Conservation (phyloP, 2,888 invertebrate species). For the Oscheius onirici region DNA sequence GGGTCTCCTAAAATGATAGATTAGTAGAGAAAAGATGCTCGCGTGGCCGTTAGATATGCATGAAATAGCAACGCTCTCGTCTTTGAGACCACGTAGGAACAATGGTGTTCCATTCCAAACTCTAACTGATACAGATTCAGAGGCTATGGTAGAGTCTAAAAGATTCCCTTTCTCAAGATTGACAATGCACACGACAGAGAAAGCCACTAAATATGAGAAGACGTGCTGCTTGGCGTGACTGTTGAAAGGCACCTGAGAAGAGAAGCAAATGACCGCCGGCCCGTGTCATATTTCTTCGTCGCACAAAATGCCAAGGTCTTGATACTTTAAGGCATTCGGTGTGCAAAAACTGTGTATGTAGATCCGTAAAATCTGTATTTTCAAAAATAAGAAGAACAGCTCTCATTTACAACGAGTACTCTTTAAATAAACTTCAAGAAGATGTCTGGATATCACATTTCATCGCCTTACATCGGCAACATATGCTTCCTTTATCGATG, state of each 20-base stretch:
- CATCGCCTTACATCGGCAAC: no score
- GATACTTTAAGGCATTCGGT: not conserved
- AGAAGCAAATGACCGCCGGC: slow-evolving; percentile 19
- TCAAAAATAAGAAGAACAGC: no score
- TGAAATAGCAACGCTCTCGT: slow-evolving; percentile 29
- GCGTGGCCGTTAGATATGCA: slow-evolving; percentile 31
- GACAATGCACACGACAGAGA: not conserved
- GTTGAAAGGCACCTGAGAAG: slow-evolving; percentile 30
- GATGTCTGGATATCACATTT: no score
- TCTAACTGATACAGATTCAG: no score
- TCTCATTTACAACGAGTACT: no score
- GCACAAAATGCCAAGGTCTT: not conserved
- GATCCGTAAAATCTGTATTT: no score
- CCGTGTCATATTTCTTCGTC: slow-evolving; percentile 20
- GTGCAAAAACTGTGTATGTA: no score
- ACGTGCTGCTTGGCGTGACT: slow-evolving; percentile 28
- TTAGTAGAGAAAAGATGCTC: slow-evolving; percentile 32
- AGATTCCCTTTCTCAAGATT: no score
- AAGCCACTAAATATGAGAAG: not conserved
- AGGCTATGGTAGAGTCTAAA: no score
- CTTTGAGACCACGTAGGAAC: slow-evolving; percentile 23
- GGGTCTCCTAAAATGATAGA: slow-evolving; percentile 27
- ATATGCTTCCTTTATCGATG: no score
- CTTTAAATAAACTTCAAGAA: no score
- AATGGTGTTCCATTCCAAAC: slow-evolving; percentile 12